A percentile compares a stretch with the other conserved stretches of the same genome.
These are phyloP conservation scores for Burhinus oedicnemus DNA, from an alignment of 2,113 vertebrate genomes.

Conservation along the genomic window DNA sequence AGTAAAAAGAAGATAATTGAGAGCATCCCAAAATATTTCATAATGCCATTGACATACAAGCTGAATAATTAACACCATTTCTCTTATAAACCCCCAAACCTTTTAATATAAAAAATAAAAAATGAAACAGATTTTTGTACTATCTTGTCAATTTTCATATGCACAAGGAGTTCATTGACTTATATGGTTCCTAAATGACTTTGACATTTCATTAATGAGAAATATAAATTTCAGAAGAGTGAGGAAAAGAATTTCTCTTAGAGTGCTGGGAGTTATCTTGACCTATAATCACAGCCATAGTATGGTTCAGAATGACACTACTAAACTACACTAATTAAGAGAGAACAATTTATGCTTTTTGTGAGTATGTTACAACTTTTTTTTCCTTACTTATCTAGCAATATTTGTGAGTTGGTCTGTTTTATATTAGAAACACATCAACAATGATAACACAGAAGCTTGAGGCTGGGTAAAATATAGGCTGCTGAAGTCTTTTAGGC, in stretches of 20 bases:
- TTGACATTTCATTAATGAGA: not conserved
- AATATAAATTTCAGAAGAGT: not conserved
- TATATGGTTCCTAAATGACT: not conserved
- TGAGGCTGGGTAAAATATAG: not conserved
- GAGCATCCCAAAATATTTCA: not conserved
- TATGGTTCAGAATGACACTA: not conserved
- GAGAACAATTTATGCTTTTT: not conserved
- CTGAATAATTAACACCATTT: not conserved
- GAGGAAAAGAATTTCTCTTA: not conserved
- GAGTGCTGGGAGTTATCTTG: not conserved
- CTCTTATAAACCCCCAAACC: not conserved
- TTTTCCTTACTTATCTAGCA: not conserved
- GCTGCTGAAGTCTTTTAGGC: not conserved
- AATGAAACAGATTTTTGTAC: not conserved
- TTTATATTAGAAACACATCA: not conserved
- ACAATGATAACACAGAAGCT: not conserved
- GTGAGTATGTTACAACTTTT: not conserved
- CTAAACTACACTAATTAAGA: not conserved
- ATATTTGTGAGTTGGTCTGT: not conserved
- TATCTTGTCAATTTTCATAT: not conserved
- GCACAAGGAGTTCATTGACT: not conserved
- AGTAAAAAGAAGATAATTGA: not conserved
- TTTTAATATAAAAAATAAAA: not conserved
- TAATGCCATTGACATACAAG: not conserved
- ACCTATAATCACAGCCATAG: not conserved